These are phyloP conservation scores for Lepidothrix coronata DNA, from an alignment of 2,113 vertebrate species.

Conservation along the genomic window DNA sequence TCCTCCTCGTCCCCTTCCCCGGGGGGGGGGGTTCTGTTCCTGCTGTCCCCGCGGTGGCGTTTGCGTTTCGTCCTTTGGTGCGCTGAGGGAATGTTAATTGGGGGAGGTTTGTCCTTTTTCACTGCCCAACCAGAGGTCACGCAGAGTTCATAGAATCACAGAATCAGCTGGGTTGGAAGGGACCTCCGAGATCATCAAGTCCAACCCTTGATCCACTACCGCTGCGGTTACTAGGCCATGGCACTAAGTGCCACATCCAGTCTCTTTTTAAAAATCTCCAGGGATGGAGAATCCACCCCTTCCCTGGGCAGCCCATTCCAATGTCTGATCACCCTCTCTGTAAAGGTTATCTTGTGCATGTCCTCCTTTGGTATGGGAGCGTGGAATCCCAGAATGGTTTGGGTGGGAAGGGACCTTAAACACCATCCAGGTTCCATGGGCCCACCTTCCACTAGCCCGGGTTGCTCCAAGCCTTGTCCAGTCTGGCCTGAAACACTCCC, in stretches of 20 bases:
- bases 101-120: not conserved
- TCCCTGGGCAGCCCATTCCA: too few relatives aligned
- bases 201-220: too few relatives aligned
- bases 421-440: not conserved
- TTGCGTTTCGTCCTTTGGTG: not conserved
- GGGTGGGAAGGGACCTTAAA: not conserved
- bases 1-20: not conserved
- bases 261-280: too few relatives aligned
- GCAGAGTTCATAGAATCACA: too few relatives aligned
- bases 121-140: not conserved
- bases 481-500: not conserved
- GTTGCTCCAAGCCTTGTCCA: not conserved
- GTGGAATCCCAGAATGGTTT: not conserved
- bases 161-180: too few relatives aligned
- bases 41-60: fast-evolving
- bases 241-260: too few relatives aligned
- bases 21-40: fast-evolving
- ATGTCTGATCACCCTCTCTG: too few relatives aligned
- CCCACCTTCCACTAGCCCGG: not conserved
- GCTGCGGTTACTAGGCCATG: too few relatives aligned
- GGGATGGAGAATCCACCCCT: too few relatives aligned
- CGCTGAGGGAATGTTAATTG: not conserved
- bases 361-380: not conserved
- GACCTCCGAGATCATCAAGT: too few relatives aligned
- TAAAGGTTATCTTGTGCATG: not conserved